Conservation (phyloP, 2,888 invertebrate species). For the Acrobasis consociella region DNA sequence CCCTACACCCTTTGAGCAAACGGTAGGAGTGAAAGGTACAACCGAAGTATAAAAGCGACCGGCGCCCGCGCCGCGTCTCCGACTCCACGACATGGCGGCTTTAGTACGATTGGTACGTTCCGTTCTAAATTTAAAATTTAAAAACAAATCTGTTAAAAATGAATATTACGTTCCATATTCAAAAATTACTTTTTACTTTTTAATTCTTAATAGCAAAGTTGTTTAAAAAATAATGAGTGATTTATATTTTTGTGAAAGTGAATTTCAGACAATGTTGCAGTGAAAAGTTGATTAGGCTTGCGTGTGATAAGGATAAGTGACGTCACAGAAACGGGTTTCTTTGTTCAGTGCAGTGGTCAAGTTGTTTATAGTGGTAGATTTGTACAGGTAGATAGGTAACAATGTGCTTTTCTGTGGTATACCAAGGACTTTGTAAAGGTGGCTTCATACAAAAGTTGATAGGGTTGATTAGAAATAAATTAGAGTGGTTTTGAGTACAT, state of each 20-base stretch:
- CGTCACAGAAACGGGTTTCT: conserved; percentile 43
- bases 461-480: background rate
- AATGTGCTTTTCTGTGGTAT: background rate
- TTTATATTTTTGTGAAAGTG: conserved; percentile 30
- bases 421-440: background rate
- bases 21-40: conserved; percentile 69
- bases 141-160: background rate
- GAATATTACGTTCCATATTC: background rate
- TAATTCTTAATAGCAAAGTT: background rate
- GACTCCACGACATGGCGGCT: conserved; percentile 72
- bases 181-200: conserved; percentile 12
- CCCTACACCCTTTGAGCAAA: conserved; percentile 50
- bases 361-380: conserved; percentile 22
- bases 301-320: conserved; percentile 51
- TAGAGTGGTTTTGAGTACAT: too few species aligned
- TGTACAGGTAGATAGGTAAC: background rate
- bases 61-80: conserved; percentile 70
- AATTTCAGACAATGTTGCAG: conserved; percentile 22
- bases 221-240: background rate
- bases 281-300: conserved; percentile 27
- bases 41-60: conserved; percentile 63
- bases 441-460: background rate
- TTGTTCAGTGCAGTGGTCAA: conserved; percentile 47
- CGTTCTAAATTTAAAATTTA: conserved; percentile 42
- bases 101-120: conserved; percentile 74